Percentiles rank a stretch among this genome's conserved stretches.
phyloP scores from a whole-genome alignment of 2,797 vertebrate species.

The Muraenolepis orangiensis region DNA sequence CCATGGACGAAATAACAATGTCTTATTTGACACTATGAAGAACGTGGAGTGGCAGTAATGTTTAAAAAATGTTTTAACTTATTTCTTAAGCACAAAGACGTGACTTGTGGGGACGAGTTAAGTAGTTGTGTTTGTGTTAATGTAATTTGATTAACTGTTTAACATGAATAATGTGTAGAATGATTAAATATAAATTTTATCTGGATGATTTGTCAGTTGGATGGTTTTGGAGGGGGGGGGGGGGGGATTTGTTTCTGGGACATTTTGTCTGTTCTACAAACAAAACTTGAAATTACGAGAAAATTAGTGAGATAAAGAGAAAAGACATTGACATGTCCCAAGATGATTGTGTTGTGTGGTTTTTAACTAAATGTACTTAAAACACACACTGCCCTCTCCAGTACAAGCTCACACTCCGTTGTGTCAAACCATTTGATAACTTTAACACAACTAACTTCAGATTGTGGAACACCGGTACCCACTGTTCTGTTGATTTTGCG shows the following conservation, averaged over 20 bases:
- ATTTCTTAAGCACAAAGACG: slow-evolving; percentile 2
- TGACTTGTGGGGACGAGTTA: not conserved
- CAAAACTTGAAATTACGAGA: not conserved
- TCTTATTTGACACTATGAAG: slow-evolving; percentile 53
- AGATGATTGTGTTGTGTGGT: not conserved
- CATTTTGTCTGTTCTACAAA: not conserved
- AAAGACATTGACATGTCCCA: not conserved
- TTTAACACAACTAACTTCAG: not conserved
- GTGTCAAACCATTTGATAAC: not conserved
- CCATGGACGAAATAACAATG: slow-evolving; percentile 33
- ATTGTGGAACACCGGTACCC: not conserved
- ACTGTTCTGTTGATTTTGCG: not conserved
- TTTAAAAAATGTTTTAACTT: slow-evolving; percentile 6
- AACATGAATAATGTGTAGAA: slow-evolving; percentile 22
- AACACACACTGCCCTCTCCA: not conserved
- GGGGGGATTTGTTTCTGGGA: not conserved
- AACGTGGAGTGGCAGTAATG: slow-evolving; percentile 14
- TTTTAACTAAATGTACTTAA: not conserved
- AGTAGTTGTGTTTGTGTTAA: not conserved
- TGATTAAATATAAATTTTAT: slow-evolving; percentile 41
- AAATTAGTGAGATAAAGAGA: not conserved
- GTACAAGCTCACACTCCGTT: not conserved
- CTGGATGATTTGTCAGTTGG: slow-evolving; percentile 1
- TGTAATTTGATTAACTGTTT: not conserved
- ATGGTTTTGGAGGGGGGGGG: not conserved